Evolutionary conservation across 2,888 invertebrate species (phyloP), one percentile per base, ranked within the genome.

Genomic region (Thereva nobilitata): DNA sequence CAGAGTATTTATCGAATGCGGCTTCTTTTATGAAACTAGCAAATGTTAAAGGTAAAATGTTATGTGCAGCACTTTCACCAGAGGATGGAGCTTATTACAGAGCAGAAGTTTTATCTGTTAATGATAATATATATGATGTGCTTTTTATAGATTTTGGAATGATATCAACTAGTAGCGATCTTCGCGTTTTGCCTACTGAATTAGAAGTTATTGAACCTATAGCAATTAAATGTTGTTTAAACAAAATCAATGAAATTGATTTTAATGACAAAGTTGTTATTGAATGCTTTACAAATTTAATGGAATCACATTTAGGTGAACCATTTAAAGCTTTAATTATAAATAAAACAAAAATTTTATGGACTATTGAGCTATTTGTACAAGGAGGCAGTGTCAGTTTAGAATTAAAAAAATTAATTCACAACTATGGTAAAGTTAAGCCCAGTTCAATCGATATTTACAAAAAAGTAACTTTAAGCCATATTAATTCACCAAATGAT

Each of bases 51-150:
- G 38, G 23, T 40, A 42, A 23, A n/a, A 10, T 69, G 37, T 71
- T 88, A 0, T 91, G 89, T 73, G 84, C 87, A 35, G 95, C 95
- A 0, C 87, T 89, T 72, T 96, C 91, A 78, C 84, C 86, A 1
- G 87, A 86, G 0, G 94, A 96, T 76, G 87, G 88, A 4, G 86
- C 86, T 69, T 96, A 95, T 92, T 97, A 97, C 79, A 85, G 97
- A 68, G 96, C 93, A 0, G 87, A 89, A 75, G 87, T 97, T 6
- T 83, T 95, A 47, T 91, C 92, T 74, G 84, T 89, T 0, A 87
- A 88, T 71, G 82, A 84, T 4, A 88, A 89, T 68, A 87, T 88
- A 41, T 84, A 84, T 89, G 0, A 83, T 88, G 10, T 91, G 0
- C 82, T 89, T 5, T 91, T 90, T 73, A 84, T 91, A 4, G 89